Conservation (phyloP, 1,140 invertebrate species). For the Sitophilus oryzae region DNA sequence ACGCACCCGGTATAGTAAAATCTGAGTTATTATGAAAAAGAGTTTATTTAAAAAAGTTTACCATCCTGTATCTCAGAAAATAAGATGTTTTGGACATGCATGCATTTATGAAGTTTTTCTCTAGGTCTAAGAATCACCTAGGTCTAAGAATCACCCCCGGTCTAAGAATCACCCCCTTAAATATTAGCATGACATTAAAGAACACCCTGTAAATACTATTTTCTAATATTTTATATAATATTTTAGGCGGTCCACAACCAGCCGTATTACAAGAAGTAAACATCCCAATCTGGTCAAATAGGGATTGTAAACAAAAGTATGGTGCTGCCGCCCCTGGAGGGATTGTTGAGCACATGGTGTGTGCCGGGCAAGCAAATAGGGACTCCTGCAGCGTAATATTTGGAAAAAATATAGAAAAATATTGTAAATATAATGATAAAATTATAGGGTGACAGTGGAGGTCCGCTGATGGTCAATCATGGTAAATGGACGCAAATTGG, state of each 20-base stretch:
- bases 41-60: no score
- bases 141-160: no score
- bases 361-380: constrained; percentile 71
- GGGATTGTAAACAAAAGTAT: constrained; percentile 72
- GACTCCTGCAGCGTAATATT: constrained; percentile 79
- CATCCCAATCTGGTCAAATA: constrained; percentile 77
- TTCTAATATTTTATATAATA: no score
- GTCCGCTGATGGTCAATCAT: constrained; percentile 77
- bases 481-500: constrained; percentile 79
- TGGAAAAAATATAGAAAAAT: neutral
- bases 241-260: constrained; percentile 71
- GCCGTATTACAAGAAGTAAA: constrained; percentile 74
- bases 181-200: no score
- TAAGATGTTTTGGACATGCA: no score
- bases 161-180: no score
- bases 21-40: no score
- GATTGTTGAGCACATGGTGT: constrained; percentile 81
- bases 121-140: no score
- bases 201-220: no score
- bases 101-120: no score
- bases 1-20: no score
- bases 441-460: constrained; percentile 83
- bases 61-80: no score
- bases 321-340: constrained; percentile 79
- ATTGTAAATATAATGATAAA: constrained; percentile 12